Percentiles rank a stretch among this genome's conserved stretches.
phyloP scores from a whole-genome alignment of 1,140 invertebrate genomes.

The Formica exsecta region DNA sequence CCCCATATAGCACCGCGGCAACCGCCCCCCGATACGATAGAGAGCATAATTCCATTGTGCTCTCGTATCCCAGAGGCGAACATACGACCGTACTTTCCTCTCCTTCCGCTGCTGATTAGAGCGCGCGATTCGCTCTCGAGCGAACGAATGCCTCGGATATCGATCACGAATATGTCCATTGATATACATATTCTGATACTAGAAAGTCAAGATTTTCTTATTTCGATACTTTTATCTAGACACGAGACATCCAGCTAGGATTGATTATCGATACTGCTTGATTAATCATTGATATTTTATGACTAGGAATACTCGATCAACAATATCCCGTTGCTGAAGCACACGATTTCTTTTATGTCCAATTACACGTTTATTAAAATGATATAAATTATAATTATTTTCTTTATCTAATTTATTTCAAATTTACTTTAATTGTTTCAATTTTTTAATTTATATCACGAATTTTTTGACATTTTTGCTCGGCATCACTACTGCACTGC shows the following conservation, averaged over 20 bases:
- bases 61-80: conserved; percentile 33
- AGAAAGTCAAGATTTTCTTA: conserved; percentile 18
- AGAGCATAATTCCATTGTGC: conserved; percentile 65
- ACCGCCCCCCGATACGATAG: conserved; percentile 62
- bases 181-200: conserved; percentile 25
- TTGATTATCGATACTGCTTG: neutral
- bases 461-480: neutral
- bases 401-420: neutral
- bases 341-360: neutral
- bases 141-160: conserved; percentile 3
- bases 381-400: neutral
- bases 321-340: neutral
- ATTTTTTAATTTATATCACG: neutral
- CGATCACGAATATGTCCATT: conserved; percentile 23
- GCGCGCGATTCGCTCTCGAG: conserved; percentile 30
- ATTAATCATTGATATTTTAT: neutral
- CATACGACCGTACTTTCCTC: conserved; percentile 25
- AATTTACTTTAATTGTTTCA: neutral
- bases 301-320: neutral
- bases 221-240: conserved; percentile 33
- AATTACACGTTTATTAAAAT: neutral
- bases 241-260: neutral
- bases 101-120: conserved; percentile 55
- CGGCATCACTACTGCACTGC: neutral
- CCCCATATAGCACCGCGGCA: conserved; percentile 28